Base-by-base conservation (phyloP, 2,888 invertebrate species). In the Pasiphila rectangulata region DNA sequence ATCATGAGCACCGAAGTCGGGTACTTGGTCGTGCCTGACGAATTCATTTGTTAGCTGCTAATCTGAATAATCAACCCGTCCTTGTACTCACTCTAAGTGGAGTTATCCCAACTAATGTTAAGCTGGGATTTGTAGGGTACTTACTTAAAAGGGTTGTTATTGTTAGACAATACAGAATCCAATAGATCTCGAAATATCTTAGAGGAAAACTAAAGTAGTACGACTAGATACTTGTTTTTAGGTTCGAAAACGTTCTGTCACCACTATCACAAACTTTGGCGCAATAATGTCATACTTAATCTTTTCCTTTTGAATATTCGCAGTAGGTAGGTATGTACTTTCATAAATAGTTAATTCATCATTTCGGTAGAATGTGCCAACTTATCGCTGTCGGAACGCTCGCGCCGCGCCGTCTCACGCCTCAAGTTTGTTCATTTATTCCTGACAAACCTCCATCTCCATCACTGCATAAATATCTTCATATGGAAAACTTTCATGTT, bases 341-440 rank as follows among this genome's bases (percentile, higher is more conserved):
- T 42, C 47, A 56, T 59, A 64, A 56, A 59, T 66, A 62, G 59
- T 65, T 61, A 66, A 63, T 60, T 59, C 39, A 47, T 54, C 45
- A 59, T 59, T 56, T 46, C 42, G n/a, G 46, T 57, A 56, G 58
- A 63, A 64, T 52, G 49, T 59, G 52, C 59, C 62, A 68, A 69
- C 59, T 72, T 69, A 58, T 61, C 64, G 59, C 51, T 48, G 55
- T 23, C 39, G 46, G 40, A 35, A 51, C 49, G 56, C 51, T 60
- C 56, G 62, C 69, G 65, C 62, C 67, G 58, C 61, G 62, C 57
- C 56, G 62, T 68, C 65, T 63, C 67, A 59, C 61, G 62, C 57
- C 59, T 54, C 55, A 64, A 71, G 66, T 73, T 72, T 52, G 64
- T 69, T 65, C 64, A 64, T 65, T 67, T 67, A 66, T 70, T 69